Base-by-base conservation (phyloP, 2,113 vertebrate species). In the Uropsilus gracilis region DNA sequence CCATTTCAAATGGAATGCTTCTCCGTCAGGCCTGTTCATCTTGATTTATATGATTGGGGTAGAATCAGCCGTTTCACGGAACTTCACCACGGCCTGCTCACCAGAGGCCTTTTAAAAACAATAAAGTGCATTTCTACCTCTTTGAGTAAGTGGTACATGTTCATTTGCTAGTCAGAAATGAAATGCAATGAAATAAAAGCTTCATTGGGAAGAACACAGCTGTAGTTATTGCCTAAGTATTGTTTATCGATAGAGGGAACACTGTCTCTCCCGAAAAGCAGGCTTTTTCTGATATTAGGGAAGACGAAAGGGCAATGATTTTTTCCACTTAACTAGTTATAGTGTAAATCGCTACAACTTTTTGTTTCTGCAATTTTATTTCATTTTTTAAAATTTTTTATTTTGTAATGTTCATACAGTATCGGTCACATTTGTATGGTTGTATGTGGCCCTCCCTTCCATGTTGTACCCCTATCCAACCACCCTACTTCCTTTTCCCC, bases 151-250 rank as follows among this genome's bases (percentile, higher is more conserved):
- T 13, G 32, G 32, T 73, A 39, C 12, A 28, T 72, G 63, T 59
- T 95, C 63, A 46, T 55, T 61, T 84, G 69, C 80, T 94, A 5
- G 50, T 80, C 64, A 46, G 26, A 94, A 92, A 86, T 42, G 44
- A 82, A 76, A 68, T 37, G 48, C 63, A 90, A 50, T 48, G 53
- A 92, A 66, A 44, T 34, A 8, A 81, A 72, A 73, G 69, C 34
- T n/a, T 76, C 57, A 6, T 6, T 8, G 55, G 66, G 69, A 91
- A 64, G 55, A 37, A 37, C 17, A 28, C 75, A 72, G 55, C 61
- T 39, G 39, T 17, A 46, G 83, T 34, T 24, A 16, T 32, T n/a
- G n/a, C 83, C 37, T 14, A 18, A 28, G 44, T 20, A 6, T 48
- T 24, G 4, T 28, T 57, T 1, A 42, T 26, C 1, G 17, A 32